These are phyloP conservation scores for Triplophysa dalaica DNA, from an alignment of 2,113 vertebrate species.

Conservation along the genomic window DNA sequence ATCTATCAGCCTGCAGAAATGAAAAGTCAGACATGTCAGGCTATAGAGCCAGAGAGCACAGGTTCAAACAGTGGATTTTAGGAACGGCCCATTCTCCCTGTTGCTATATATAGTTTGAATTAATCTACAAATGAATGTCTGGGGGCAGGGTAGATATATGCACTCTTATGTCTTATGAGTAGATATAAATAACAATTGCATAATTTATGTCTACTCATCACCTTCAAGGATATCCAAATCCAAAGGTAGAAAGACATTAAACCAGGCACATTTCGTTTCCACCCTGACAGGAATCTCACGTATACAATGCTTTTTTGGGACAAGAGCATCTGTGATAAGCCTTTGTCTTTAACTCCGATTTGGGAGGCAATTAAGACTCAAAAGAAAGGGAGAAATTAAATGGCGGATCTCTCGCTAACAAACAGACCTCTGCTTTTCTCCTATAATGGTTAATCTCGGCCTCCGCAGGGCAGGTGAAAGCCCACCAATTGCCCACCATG, in stretches of 20 bases:
- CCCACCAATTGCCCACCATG: slow-evolving; percentile 74
- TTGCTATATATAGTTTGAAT: slow-evolving; percentile 55
- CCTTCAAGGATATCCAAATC: slow-evolving; percentile 28
- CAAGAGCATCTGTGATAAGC: not conserved
- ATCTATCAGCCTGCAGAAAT: slow-evolving; percentile 78
- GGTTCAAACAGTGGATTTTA: slow-evolving; percentile 79
- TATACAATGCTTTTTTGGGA: not conserved
- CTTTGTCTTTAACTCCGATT: slow-evolving; percentile 21
- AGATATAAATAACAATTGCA: slow-evolving; percentile 9
- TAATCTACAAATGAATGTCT: slow-evolving; percentile 16
- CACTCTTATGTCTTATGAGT: slow-evolving; percentile 3
- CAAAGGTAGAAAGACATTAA: slow-evolving; percentile 8
- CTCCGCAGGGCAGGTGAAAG: slow-evolving; percentile 77
- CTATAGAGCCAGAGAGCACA: slow-evolving; percentile 69
- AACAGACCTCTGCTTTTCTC: slow-evolving; percentile 69
- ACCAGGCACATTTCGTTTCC: not conserved
- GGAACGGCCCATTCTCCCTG: slow-evolving; percentile 61
- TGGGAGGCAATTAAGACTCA: slow-evolving; percentile 49
- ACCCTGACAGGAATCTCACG: not conserved
- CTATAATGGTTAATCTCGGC: slow-evolving; percentile 78
- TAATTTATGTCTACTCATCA: slow-evolving; percentile 30
- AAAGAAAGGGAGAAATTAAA: slow-evolving; percentile 70
- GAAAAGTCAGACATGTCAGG: slow-evolving; percentile 80
- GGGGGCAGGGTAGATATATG: not conserved
- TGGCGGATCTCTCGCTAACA: slow-evolving; percentile 69